phyloP scores from a whole-genome alignment of 2,113 vertebrate species.

The Ptilorrhoa leucosticta region DNA sequence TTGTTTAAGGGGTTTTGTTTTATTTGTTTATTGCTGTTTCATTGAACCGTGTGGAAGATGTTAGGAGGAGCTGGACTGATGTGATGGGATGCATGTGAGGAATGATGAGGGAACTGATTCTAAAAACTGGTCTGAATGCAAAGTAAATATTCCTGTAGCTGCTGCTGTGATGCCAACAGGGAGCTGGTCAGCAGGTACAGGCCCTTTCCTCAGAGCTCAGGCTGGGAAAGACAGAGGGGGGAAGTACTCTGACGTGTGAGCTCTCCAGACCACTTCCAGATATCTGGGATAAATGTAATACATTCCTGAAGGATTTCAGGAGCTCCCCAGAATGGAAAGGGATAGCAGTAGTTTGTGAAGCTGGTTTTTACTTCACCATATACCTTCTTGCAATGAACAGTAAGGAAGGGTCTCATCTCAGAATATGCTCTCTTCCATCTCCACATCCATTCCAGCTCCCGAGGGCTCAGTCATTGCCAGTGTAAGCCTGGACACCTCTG shows the following conservation, averaged over 20 bases:
- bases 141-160: background rate
- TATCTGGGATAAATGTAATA: background rate
- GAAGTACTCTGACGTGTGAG: background rate
- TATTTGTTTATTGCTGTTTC: background rate
- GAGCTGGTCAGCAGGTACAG: background rate
- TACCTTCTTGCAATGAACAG: background rate
- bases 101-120: background rate
- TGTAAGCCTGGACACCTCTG: background rate
- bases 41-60: background rate
- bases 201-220: background rate
- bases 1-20: background rate
- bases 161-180: background rate
- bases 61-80: background rate
- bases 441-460: background rate
- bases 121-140: background rate
- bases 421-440: conserved; percentile 22
- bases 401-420: background rate
- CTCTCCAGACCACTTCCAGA: background rate
- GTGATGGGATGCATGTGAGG: background rate
- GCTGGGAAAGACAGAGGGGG: background rate
- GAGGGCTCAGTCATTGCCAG: background rate
- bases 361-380: background rate
- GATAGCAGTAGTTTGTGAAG: background rate
- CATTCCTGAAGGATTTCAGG: background rate
- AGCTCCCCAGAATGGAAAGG: background rate